phyloP scores from a whole-genome alignment of 2,797 vertebrate species.

The Danio choprae region DNA sequence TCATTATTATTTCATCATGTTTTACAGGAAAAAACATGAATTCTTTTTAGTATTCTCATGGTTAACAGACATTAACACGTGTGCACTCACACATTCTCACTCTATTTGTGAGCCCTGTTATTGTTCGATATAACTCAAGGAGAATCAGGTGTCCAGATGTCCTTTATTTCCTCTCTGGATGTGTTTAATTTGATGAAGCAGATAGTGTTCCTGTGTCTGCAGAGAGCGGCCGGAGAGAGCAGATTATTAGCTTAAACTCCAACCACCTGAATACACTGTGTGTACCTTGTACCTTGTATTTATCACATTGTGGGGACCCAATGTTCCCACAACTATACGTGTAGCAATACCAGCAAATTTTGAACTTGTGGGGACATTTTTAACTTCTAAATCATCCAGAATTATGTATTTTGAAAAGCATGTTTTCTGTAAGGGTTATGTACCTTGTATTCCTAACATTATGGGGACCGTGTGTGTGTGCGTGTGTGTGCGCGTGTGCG shows the following conservation, averaged over 20 bases:
- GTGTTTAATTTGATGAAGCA: slow-evolving; percentile 49
- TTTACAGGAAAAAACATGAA: background rate
- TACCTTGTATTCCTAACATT: too few species aligned
- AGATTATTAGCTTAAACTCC: slow-evolving; percentile 25
- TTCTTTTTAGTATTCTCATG: background rate
- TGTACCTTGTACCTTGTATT: too few species aligned
- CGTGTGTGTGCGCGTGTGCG: too few species aligned
- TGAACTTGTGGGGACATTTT: too few species aligned
- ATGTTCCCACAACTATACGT: too few species aligned
- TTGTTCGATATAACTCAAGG: slow-evolving; percentile 22
- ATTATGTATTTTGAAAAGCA: too few species aligned
- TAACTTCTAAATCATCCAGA: too few species aligned
- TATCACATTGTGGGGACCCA: too few species aligned
- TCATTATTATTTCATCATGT: background rate
- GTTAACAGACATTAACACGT: background rate
- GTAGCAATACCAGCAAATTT: too few species aligned
- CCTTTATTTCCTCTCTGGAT: slow-evolving; percentile 45
- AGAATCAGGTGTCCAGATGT: slow-evolving; percentile 46
- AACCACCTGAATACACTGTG: slow-evolving; percentile 40
- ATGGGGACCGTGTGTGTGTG: too few species aligned
- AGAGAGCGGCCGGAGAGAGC: slow-evolving; percentile 3
- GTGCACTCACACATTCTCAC: slow-evolving; percentile 24
- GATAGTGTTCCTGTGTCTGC: slow-evolving; percentile 31
- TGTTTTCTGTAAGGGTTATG: too few species aligned
- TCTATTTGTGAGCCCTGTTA: slow-evolving; percentile 11